phyloP scores from a whole-genome alignment of 1,140 invertebrate species.

The Euschistus heros region DNA sequence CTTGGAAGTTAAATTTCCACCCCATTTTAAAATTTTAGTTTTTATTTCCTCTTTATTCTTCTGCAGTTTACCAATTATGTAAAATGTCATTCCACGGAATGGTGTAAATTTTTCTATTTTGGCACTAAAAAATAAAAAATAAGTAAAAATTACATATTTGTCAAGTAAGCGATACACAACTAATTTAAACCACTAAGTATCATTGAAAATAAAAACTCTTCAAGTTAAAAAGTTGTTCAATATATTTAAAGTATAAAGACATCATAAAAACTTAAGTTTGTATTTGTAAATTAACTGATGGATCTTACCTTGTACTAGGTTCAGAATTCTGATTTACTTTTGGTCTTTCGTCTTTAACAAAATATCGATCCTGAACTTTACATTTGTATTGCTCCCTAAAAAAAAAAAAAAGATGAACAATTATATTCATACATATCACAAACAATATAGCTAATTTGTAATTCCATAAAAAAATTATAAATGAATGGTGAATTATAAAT shows the following conservation, averaged over 20 bases:
- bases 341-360: conserved; percentile 8
- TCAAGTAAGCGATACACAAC: not conserved
- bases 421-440: not conserved
- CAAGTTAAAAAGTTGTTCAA: too few relatives aligned
- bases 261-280: too few relatives aligned
- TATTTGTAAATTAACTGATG: not conserved
- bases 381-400: conserved; percentile 51
- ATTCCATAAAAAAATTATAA: too few relatives aligned
- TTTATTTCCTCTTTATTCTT: conserved; percentile 53
- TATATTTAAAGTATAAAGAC: too few relatives aligned
- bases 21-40: conserved; percentile 56
- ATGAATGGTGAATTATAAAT: too few relatives aligned
- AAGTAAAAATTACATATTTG: not conserved
- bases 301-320: conserved; percentile 12
- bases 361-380: conserved; percentile 33
- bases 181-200: too few relatives aligned
- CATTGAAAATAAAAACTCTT: not conserved
- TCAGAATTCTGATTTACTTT: not conserved
- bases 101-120: conserved; percentile 39
- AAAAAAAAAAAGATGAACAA: conserved; percentile 24
- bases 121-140: conserved; percentile 6
- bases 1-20: conserved; percentile 59
- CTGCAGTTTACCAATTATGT: conserved; percentile 51
- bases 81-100: conserved; percentile 69
- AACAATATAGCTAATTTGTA: too few relatives aligned